These are phyloP conservation scores for Pygoscelis antarcticus DNA, from an alignment of 2,113 vertebrate genomes.

Conservation along the genomic window DNA sequence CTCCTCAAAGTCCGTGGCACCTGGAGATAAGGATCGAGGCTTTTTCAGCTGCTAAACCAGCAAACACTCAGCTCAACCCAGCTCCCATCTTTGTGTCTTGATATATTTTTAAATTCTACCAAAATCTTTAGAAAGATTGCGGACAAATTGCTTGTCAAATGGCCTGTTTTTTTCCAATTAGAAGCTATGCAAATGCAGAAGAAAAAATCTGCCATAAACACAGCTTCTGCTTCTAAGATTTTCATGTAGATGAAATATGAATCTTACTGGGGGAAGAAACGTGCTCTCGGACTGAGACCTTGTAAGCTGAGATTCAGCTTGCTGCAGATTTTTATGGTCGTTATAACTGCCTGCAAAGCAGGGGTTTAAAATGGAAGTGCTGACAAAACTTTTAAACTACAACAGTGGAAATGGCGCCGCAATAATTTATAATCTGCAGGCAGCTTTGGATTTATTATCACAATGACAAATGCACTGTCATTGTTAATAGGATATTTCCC, in stretches of 20 bases:
- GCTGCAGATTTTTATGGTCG: slow-evolving; percentile 66
- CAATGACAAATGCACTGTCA: slow-evolving; percentile 95
- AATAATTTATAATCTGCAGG: slow-evolving; percentile 82
- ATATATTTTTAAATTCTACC: not conserved
- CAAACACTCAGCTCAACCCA: rapidly evolving
- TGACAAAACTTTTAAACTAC: slow-evolving; percentile 77
- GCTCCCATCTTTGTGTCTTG: not conserved
- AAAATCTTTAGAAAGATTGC: not conserved
- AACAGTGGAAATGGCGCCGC: slow-evolving; percentile 70
- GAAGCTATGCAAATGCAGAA: slow-evolving; percentile 12
- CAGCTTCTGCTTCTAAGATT: not conserved
- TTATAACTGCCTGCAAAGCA: slow-evolving; percentile 71
- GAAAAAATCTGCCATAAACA: not conserved
- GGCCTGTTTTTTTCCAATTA: not conserved
- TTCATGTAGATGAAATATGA: not conserved
- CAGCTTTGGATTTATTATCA: slow-evolving; percentile 91
- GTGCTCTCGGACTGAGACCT: slow-evolving; percentile 27
- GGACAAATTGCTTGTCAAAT: slow-evolving; percentile 2
- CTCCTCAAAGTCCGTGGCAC: not conserved
- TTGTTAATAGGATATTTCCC: slow-evolving; percentile 87
- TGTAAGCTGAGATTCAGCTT: slow-evolving; percentile 53
- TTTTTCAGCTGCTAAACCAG: not conserved
- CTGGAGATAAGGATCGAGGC: not conserved
- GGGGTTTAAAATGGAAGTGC: slow-evolving; percentile 71
- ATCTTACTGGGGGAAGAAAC: slow-evolving; percentile 22